These are phyloP conservation scores for Drosophila picticornis DNA, from an alignment of 2,888 invertebrate species.

Conservation along the genomic window DNA sequence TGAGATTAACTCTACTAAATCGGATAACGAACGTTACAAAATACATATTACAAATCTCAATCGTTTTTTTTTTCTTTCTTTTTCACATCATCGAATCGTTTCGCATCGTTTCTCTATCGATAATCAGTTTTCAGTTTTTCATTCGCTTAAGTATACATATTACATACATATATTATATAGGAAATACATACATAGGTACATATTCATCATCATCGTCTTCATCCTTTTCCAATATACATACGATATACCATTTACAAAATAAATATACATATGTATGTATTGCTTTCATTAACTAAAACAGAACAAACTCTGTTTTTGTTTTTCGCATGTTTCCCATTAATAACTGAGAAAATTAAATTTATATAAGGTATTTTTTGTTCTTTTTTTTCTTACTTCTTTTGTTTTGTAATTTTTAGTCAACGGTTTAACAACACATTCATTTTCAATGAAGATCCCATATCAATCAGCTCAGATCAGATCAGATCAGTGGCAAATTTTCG, in stretches of 20 bases:
- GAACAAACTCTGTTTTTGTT: constrained; percentile 25
- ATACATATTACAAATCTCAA: constrained; percentile 62
- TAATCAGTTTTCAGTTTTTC: constrained; percentile 26
- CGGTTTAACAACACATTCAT: constrained; percentile 38
- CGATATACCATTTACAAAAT: constrained; percentile 34
- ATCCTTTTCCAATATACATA: constrained; percentile 24
- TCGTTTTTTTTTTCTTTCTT: constrained; percentile 18
- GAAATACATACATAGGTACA: constrained; percentile 45
- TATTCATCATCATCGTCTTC: constrained; percentile 7
- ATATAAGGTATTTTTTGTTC: constrained; percentile 20
- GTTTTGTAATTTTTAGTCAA: constrained; percentile 7
- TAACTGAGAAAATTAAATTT: constrained; percentile 46
- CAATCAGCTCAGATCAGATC: constrained; percentile 24
- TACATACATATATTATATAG: constrained; percentile 40
- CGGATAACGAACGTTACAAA: constrained; percentile 34
- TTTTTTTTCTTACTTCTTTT: constrained; percentile 6
- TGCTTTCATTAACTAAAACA: constrained; percentile 44
- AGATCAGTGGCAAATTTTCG: constrained; percentile 4
- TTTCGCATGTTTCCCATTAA: constrained; percentile 29
- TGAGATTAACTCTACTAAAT: constrained; percentile 21
- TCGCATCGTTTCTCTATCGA: constrained; percentile 16
- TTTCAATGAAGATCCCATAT: constrained; percentile 39
- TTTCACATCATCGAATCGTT: constrained; percentile 27
- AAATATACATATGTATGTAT: constrained; percentile 43
- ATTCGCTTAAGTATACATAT: constrained; percentile 54